Base-by-base conservation (phyloP, 2,797 vertebrate genomes). In the Knipowitschia caucasica region DNA sequence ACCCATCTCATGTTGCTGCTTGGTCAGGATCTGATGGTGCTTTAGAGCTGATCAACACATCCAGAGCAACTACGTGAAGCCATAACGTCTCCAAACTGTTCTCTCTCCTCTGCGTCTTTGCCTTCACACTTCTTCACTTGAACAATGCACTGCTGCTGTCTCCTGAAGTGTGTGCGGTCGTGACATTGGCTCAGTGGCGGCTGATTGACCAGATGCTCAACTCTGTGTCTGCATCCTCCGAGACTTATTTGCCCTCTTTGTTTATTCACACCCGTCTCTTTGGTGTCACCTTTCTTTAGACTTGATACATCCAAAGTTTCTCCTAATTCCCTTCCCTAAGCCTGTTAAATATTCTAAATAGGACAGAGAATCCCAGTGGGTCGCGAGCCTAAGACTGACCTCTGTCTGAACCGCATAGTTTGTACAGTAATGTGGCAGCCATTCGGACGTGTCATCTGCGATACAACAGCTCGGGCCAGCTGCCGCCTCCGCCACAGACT, bases 141-240 rank as follows among this genome's bases (percentile, higher is more conserved):
- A 46, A 46, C 7, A 46, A 46, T 46, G 44, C 44, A 2, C 30
- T 11, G 44, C 26, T 3, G 24, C n/a, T 30, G 44, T 46, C 26
- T 18, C 26, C 9, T 2, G 11, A 29, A 26, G 65, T 56, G 47
- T 49, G 34, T 23, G 43, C 64, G 73, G 62, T 74, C 77, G 64
- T 29, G 64, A 63, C 60, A 51, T 68, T 21, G 43, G 18, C 34
- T 44, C 51, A 3, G 50, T 49, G 53, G 27, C 26, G 58, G 47
- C 50, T 49, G 50, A 47, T 24, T 17, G 56, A 66, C 26, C 69
- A 67, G 62, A 68, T 73, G 65, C 42, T 71, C 60, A 33, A 30
- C 39, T 58, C 12, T 43, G 45, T 47, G 51, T 35, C 66, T 56
- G 53, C 57, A 39, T 70, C 56, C 33, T 33, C 51, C 23, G 54